Conservation (phyloP, 2,113 vertebrate genomes). For the Numenius arquata region DNA sequence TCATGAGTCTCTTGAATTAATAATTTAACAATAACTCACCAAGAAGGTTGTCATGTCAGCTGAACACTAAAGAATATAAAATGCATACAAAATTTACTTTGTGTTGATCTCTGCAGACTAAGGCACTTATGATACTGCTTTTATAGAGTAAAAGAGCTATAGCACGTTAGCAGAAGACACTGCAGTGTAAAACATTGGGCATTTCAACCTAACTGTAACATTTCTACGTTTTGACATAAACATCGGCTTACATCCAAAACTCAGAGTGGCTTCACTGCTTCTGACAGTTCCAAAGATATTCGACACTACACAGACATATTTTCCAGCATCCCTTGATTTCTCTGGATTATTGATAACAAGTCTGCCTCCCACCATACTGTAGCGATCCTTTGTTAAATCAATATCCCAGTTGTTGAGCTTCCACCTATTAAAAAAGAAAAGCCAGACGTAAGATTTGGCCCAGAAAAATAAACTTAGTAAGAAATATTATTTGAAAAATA, state of each 20-base stretch:
- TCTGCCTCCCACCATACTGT: constrained; percentile 88
- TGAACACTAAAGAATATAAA: not conserved
- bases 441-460: not conserved
- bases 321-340: constrained; percentile 84
- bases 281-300: constrained; percentile 87
- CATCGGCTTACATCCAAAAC: constrained; percentile 91
- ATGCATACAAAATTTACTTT: not conserved
- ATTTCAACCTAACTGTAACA: not conserved
- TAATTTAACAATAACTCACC: not conserved
- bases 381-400: constrained; percentile 78
- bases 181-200: not conserved
- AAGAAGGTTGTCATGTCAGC: not conserved
- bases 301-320: constrained; percentile 86
- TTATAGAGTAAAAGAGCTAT: not conserved
- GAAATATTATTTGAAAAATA: not conserved
- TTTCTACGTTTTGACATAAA: not conserved
- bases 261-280: constrained; percentile 86
- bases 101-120: not conserved
- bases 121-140: not conserved
- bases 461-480: not conserved
- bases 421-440: constrained; percentile 81
- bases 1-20: not conserved
- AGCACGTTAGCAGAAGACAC: not conserved
- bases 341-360: constrained; percentile 88
- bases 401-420: constrained; percentile 82